Percentiles rank a stretch among this genome's conserved stretches.
phyloP scores from a whole-genome alignment of 1,140 invertebrate genomes.

The Teleogryllus occipitalis region DNA sequence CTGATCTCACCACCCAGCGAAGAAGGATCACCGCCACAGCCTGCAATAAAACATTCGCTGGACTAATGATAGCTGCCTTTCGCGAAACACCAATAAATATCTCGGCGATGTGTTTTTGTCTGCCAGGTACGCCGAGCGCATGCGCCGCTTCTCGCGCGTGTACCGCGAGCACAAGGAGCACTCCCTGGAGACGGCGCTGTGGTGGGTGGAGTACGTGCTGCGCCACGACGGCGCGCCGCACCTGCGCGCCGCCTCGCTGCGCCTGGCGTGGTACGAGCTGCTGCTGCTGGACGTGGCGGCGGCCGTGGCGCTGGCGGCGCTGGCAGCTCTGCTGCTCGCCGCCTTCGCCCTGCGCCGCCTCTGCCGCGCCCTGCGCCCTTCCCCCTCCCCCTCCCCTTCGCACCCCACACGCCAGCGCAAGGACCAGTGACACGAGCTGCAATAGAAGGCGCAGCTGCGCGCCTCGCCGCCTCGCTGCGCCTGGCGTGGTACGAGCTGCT shows the following conservation, averaged over 20 bases:
- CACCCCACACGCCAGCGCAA: too few relatives aligned
- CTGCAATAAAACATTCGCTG: too few relatives aligned
- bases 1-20: too few relatives aligned
- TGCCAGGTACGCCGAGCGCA: slow-evolving; percentile 18
- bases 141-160: slow-evolving; percentile 35
- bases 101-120: too few relatives aligned
- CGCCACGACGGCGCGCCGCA: slow-evolving; percentile 26
- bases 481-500: slow-evolving; percentile 26
- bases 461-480: slow-evolving; percentile 20
- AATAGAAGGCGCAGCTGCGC: slow-evolving; percentile 25
- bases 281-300: slow-evolving; percentile 21
- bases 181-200: slow-evolving; percentile 45
- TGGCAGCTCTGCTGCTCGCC: neutral
- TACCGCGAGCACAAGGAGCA: slow-evolving; percentile 15
- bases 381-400: too few relatives aligned
- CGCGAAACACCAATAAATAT: too few relatives aligned
- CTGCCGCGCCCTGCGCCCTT: too few relatives aligned
- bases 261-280: slow-evolving; percentile 26
- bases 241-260: slow-evolving; percentile 21
- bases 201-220: slow-evolving; percentile 34
- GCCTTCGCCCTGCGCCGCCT: neutral
- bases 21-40: too few relatives aligned
- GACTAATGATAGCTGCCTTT: too few relatives aligned
- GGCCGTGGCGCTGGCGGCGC: neutral
- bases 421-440: too few relatives aligned